Evolutionary conservation across 2,113 vertebrate species (phyloP).

Genomic region (Rallus limicola): DNA sequence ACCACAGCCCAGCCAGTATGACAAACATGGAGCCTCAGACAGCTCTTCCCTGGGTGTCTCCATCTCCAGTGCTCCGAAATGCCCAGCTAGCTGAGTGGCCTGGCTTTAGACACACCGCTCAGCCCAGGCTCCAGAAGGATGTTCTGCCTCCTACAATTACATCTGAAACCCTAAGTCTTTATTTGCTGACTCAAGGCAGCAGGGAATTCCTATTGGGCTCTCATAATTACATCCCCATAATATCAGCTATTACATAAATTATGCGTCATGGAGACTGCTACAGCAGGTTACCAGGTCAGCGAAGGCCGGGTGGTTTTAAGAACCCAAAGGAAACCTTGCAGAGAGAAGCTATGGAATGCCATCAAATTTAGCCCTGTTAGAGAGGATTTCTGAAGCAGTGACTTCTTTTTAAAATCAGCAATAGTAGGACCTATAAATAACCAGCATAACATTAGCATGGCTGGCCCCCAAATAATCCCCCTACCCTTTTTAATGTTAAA

Average conservation of each 20-base stretch:
- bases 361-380: not conserved
- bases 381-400: not conserved
- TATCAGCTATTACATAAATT: constrained; percentile 20
- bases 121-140: not conserved
- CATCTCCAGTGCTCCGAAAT: not conserved
- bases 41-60: not conserved
- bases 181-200: constrained; percentile 37
- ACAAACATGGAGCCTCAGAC: not conserved
- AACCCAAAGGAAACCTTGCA: not conserved
- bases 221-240: constrained; percentile 39
- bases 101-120: not conserved
- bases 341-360: not conserved
- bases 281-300: not conserved
- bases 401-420: constrained; percentile 44
- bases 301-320: not conserved
- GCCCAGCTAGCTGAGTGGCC: not conserved
- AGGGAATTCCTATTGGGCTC: constrained; percentile 38
- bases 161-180: not conserved
- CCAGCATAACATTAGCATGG: constrained; percentile 20
- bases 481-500: constrained; percentile 63
- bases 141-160: constrained; percentile 9
- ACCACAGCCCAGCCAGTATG: not conserved
- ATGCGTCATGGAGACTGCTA: not conserved
- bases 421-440: constrained; percentile 53
- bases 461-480: constrained; percentile 48